Evolutionary conservation across 2,888 invertebrate genomes (phyloP).

Genomic region (Eumerus sabulonum): DNA sequence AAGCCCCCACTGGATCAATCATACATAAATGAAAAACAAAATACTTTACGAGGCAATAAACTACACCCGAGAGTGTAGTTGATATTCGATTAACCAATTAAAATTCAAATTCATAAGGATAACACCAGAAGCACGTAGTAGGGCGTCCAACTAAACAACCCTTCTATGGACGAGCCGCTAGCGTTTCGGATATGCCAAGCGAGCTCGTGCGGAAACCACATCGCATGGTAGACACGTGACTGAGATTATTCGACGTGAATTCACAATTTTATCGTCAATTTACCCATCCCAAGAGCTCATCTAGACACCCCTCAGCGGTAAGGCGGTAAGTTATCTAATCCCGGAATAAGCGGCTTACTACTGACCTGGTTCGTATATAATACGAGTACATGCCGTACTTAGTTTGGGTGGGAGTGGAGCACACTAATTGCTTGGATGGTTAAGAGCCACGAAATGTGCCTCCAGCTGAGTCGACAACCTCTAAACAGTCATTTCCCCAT

Average conservation of each 20-base stretch:
- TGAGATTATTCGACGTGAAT: conserved; percentile 55
- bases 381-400: too few relatives aligned
- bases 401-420: too few relatives aligned
- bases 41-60: conserved; percentile 39
- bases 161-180: neutral
- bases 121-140: conserved; percentile 13
- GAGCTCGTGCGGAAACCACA: conserved; percentile 32
- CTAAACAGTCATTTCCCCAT: too few relatives aligned
- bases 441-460: too few relatives aligned
- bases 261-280: conserved; percentile 33
- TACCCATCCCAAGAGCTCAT: neutral
- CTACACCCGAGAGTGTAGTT: conserved; percentile 46
- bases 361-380: too few relatives aligned
- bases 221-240: conserved; percentile 40
- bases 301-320: neutral
- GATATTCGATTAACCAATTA: conserved; percentile 55
- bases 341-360: neutral
- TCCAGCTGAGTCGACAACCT: too few relatives aligned
- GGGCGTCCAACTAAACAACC: too few relatives aligned
- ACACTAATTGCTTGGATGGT: too few relatives aligned
- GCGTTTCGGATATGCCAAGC: conserved; percentile 30
- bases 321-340: conserved; percentile 1
- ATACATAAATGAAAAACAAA: neutral
- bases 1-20: conserved; percentile 13
- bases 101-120: conserved; percentile 52